phyloP scores from a whole-genome alignment of 35 echinoderm and acorn worm species.

The Anneissia japonica region DNA sequence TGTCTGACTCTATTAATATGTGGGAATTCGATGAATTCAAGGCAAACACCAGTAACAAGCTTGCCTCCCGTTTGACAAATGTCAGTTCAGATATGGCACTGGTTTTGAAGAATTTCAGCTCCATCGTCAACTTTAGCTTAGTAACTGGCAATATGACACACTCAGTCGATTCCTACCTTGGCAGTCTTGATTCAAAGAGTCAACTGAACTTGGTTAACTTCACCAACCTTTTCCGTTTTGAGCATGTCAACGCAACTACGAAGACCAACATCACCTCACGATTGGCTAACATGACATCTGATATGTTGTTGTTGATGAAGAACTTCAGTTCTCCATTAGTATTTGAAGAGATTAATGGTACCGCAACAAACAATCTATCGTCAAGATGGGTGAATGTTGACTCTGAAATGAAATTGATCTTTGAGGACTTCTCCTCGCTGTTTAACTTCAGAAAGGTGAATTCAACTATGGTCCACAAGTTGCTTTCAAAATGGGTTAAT shows the following conservation, averaged over 20 bases:
- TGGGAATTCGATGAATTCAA: background rate
- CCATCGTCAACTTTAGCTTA: conserved; percentile 6
- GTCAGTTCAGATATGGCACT: background rate
- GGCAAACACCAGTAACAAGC: background rate
- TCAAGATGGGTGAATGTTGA: background rate
- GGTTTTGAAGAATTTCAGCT: background rate
- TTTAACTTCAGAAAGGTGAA: conserved; percentile 24
- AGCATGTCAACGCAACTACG: conserved; percentile 11
- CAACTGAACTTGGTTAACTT: conserved; percentile 27
- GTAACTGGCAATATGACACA: background rate
- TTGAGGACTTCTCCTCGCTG: background rate
- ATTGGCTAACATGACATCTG: background rate
- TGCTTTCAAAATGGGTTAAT: conserved; percentile 26
- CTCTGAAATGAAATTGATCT: background rate
- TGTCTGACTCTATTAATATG: background rate
- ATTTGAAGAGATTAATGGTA: background rate
- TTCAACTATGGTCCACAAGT: background rate
- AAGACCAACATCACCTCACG: conserved; percentile 19
- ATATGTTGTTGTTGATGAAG: background rate
- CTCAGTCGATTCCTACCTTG: conserved; percentile 8
- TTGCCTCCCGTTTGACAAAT: background rate
- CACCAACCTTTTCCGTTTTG: conserved; percentile 15
- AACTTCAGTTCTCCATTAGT: conserved; percentile 10
- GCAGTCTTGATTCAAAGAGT: conserved; percentile 15
- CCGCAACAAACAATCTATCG: background rate